These are phyloP conservation scores for Lepidonotus clava DNA, from an alignment of 2,888 invertebrate species.

Conservation along the genomic window DNA sequence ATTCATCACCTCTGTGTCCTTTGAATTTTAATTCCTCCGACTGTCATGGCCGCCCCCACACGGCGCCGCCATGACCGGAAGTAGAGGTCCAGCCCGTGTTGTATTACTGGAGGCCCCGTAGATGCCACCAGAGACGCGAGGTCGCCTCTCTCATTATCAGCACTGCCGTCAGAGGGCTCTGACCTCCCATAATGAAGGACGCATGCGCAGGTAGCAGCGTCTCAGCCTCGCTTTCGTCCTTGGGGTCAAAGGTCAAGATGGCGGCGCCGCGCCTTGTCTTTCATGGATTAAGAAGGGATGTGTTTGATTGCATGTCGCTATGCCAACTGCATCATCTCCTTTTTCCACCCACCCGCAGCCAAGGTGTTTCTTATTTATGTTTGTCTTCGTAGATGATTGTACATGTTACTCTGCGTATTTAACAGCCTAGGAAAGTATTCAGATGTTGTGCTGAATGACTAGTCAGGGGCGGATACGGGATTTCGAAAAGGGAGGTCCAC, in stretches of 20 bases:
- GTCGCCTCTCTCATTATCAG: background rate
- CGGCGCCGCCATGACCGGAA: background rate
- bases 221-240: background rate
- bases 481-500: too few relatives aligned
- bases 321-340: too few relatives aligned
- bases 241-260: background rate
- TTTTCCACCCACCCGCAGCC: too few relatives aligned
- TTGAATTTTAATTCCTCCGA: background rate
- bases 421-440: too few relatives aligned
- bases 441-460: too few relatives aligned
- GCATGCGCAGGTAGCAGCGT: background rate
- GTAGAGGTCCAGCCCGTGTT: background rate
- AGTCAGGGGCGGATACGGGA: too few relatives aligned
- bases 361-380: too few relatives aligned
- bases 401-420: too few relatives aligned
- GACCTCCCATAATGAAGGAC: background rate
- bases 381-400: too few relatives aligned
- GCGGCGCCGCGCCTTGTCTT: too few relatives aligned
- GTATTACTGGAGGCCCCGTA: slow-evolving; percentile 17
- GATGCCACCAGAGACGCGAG: background rate
- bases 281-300: too few relatives aligned
- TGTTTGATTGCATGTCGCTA: too few relatives aligned
- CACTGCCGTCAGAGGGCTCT: background rate
- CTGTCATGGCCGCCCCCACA: background rate
- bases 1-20: background rate